Conservation (phyloP, 2,113 vertebrate genomes). For the Nesogale talazaci region DNA sequence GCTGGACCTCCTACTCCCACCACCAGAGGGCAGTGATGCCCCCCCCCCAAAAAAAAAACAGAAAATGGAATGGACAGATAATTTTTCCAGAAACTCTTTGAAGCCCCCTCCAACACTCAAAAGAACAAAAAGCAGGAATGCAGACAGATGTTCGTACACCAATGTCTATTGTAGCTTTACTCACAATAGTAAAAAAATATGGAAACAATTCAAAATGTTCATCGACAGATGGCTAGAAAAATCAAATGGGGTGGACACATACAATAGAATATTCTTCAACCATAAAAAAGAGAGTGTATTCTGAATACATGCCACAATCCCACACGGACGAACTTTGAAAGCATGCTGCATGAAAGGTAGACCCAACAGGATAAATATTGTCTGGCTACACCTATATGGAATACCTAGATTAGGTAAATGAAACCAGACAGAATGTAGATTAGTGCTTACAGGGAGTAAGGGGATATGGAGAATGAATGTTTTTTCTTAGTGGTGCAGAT, state of each 20-base stretch:
- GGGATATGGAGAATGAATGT: not conserved
- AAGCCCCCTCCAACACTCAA: not conserved
- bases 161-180: not conserved
- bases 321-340: not conserved
- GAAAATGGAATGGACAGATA: too few relatives aligned
- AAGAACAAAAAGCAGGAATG: not conserved
- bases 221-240: not conserved
- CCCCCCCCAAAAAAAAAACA: too few relatives aligned
- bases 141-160: not conserved
- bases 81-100: too few relatives aligned
- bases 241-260: not conserved
- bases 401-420: not conserved
- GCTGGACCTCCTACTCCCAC: too few relatives aligned
- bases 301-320: not conserved
- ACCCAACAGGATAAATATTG: not conserved
- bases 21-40: too few relatives aligned
- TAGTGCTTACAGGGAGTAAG: not conserved
- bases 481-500: not conserved
- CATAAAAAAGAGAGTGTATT: not conserved
- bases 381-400: not conserved
- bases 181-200: not conserved
- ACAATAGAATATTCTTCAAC: not conserved
- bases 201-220: not conserved
- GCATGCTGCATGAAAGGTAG: not conserved
- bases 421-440: not conserved